Base-by-base conservation (phyloP, 2,888 invertebrate genomes). In the Drosophila macrospina region DNA sequence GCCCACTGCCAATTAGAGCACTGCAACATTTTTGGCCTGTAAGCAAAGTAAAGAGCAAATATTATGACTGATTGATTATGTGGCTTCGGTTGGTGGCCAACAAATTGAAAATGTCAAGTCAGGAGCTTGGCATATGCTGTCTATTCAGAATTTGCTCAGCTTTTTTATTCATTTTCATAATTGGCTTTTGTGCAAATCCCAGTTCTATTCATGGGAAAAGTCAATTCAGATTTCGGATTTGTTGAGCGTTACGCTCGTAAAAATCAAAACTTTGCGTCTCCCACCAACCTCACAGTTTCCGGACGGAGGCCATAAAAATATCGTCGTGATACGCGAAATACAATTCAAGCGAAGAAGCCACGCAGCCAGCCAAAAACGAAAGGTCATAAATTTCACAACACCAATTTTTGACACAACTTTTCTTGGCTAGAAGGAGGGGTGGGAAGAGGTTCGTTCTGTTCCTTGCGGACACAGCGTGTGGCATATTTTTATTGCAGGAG, bases 401-500 rank as follows among this genome's bases (percentile, higher is more conserved):
- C 71, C 78, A 80, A 85, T 82, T 78, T 74, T 80, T 80, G 88
- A 76, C 88, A 88, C 75, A 76, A 70, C 74, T 70, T 70, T 68
- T 61, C 51, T 24, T 51, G 45, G 16, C 7, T 10, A 32, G 39
- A 13, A 5, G 24, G 44, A 8, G 34, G 7, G 34, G 32, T 11
- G n/a, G 34, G 41, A 3, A 34, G 15, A 10, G 13, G 10, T 44
- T 37, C 13, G 30, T 34, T 48, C 24, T 24, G 10, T 44, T 37
- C 13, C 36, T 34, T 48, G 30, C 30, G 30, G 41, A 20, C 42
- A n/a, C 34, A 44, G 65, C 36, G 54, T 62, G 64, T 57, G 68
- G 67, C 82, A 76, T 74, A 81, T 70, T 87, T 86, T 84, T 88
- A 86, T 84, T 86, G 81, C 74, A 66, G 32, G 72, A 81, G 77